Conservation (phyloP, 2,888 invertebrate species). For the Torymus aiolomorphi region DNA sequence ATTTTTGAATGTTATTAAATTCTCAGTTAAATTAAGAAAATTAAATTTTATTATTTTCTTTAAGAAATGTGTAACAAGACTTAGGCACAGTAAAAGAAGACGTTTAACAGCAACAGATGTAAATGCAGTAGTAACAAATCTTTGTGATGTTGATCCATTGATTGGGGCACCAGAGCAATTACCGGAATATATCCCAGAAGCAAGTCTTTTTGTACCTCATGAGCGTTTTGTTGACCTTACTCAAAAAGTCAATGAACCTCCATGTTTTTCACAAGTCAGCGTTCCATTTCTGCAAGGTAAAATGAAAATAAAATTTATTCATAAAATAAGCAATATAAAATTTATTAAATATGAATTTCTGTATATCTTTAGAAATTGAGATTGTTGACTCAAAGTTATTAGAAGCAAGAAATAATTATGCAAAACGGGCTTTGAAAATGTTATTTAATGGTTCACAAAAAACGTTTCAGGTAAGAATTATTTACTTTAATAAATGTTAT, state of each 20-base stretch:
- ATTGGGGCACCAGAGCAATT: conserved; percentile 69
- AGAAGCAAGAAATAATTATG: conserved; percentile 71
- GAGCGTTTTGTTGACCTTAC: conserved; percentile 69
- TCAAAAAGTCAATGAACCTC: conserved; percentile 67
- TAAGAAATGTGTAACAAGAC: conserved; percentile 73
- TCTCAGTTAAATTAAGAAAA: neutral
- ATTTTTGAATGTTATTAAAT: neutral
- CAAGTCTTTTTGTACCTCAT: conserved; percentile 71
- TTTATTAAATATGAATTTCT: conserved; percentile 16
- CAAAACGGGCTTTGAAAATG: conserved; percentile 72
- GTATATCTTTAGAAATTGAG: conserved; percentile 66
- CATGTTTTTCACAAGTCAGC: conserved; percentile 67
- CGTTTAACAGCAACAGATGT: conserved; percentile 70
- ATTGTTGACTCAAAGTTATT: conserved; percentile 68
- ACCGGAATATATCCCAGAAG: conserved; percentile 72
- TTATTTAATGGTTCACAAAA: conserved; percentile 74
- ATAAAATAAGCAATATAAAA: neutral
- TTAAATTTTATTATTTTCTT: conserved; percentile 42
- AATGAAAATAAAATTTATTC: conserved; percentile 5
- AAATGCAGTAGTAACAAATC: conserved; percentile 71
- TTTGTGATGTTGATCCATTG: conserved; percentile 73
- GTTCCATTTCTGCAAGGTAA: conserved; percentile 71
- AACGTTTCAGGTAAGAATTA: conserved; percentile 70
- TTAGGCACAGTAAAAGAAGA: conserved; percentile 71
- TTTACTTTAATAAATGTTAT: neutral